phyloP scores from a whole-genome alignment of 2,797 vertebrate species.

The Rhynchonycteris naso region DNA sequence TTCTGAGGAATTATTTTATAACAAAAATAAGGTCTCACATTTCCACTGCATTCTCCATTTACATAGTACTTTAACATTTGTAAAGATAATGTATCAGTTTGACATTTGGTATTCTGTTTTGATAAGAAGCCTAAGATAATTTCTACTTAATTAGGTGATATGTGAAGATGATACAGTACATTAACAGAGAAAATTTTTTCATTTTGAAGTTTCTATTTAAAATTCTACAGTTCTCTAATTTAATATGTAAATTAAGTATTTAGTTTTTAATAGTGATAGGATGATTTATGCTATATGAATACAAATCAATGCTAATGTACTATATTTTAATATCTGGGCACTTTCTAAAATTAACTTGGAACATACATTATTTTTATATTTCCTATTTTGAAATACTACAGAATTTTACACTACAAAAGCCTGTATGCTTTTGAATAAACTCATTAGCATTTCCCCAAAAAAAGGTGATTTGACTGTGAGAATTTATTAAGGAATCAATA shows the following conservation, averaged over 20 bases:
- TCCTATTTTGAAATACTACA: constrained; percentile 29
- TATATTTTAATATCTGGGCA: constrained; percentile 19
- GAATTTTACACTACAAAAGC: neutral
- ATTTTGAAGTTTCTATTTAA: constrained; percentile 58
- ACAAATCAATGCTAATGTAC: constrained; percentile 49
- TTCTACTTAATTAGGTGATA: constrained; percentile 50
- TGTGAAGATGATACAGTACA: neutral
- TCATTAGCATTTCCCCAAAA: neutral
- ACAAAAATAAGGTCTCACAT: neutral
- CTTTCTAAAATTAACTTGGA: constrained; percentile 2
- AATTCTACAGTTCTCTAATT: constrained; percentile 52
- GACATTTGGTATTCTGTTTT: neutral
- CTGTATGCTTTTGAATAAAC: neutral
- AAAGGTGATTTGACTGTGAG: constrained; percentile 8
- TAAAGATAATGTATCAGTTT: constrained; percentile 37
- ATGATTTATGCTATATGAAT: constrained; percentile 40
- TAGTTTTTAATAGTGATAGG: constrained; percentile 42
- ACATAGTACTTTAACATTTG: neutral
- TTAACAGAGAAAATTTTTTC: constrained; percentile 43
- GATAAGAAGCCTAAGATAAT: constrained; percentile 20
- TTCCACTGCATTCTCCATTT: constrained; percentile 3
- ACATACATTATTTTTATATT: neutral
- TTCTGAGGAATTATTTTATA: neutral
- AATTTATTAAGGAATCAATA: constrained; percentile 20
- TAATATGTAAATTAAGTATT: constrained; percentile 62